Evolutionary conservation across 2,888 invertebrate species (phyloP).

Genomic region (Biston stratarius): DNA sequence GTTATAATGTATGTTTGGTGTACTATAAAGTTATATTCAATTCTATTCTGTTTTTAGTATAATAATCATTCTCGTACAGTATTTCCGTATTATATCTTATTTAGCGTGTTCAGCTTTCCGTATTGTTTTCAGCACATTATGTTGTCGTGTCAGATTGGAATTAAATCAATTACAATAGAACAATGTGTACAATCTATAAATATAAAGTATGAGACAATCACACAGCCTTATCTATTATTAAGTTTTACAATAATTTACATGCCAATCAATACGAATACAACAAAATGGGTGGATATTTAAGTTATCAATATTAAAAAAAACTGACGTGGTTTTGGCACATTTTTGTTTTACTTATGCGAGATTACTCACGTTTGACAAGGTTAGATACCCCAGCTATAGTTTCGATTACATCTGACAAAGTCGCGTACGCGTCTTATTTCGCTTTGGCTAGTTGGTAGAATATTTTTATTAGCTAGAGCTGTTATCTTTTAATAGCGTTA

Average conservation of each 20-base stretch:
- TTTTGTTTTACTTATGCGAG: too few relatives aligned
- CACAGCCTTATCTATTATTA: not conserved
- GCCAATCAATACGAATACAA: not conserved
- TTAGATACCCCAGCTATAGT: too few relatives aligned
- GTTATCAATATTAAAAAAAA: not conserved
- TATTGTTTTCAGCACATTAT: constrained; percentile 2
- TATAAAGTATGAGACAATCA: not conserved
- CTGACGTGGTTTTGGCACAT: too few relatives aligned
- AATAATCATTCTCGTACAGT: not conserved
- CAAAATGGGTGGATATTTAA: not conserved
- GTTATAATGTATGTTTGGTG: too few relatives aligned
- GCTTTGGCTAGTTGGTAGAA: too few relatives aligned
- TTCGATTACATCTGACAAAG: too few relatives aligned
- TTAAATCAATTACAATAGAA: constrained; percentile 1
- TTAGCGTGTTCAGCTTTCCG: not conserved
- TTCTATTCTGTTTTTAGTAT: too few relatives aligned
- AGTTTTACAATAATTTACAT: not conserved
- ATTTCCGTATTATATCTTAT: not conserved
- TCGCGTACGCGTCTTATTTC: too few relatives aligned
- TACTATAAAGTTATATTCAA: too few relatives aligned
- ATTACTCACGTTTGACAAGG: too few relatives aligned
- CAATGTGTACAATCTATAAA: not conserved
- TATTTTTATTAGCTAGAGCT: too few relatives aligned
- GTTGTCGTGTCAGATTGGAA: constrained; percentile 1
- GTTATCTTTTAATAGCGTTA: too few relatives aligned